Evolutionary conservation across 2,888 invertebrate species (phyloP).

Genomic region (Exocentrus adspersus): DNA sequence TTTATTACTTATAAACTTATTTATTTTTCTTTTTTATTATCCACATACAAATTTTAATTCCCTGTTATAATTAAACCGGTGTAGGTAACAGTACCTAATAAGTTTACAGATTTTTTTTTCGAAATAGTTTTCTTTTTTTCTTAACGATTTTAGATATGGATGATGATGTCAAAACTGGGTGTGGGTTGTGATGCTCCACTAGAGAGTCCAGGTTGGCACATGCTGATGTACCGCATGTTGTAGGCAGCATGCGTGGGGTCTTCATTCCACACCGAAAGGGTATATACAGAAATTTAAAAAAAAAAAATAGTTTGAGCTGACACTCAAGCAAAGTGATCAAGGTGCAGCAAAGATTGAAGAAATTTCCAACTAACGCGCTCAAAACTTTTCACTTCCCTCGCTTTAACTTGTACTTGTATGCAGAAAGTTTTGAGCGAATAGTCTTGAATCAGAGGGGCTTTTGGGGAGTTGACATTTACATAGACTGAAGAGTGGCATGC

Average conservation of each 20-base stretch:
- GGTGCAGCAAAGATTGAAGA: background rate
- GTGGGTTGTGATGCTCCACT: too few species aligned
- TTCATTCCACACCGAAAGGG: background rate
- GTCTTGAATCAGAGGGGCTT: background rate
- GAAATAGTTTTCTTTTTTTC: too few species aligned
- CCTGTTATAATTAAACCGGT: too few species aligned
- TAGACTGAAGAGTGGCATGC: constrained; percentile 4
- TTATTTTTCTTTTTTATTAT: too few species aligned
- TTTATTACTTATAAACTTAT: too few species aligned
- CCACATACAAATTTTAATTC: too few species aligned
- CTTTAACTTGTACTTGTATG: background rate
- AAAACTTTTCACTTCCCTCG: too few species aligned
- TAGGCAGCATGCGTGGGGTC: background rate
- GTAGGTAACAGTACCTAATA: too few species aligned
- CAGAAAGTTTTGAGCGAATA: constrained; percentile 10
- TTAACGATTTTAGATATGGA: too few species aligned
- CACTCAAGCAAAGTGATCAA: background rate
- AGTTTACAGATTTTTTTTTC: too few species aligned
- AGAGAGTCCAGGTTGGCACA: background rate
- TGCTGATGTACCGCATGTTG: background rate
- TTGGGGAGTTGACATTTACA: constrained; percentile 5
- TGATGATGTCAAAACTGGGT: too few species aligned
- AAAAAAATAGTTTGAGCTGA: background rate
- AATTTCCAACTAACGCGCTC: too few species aligned
- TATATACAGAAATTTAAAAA: constrained; percentile 1